A percentile compares a stretch with the other conserved stretches of the same genome.
Evolutionary conservation across 2,113 vertebrate species (phyloP).

Genomic region (Gobiocypris rarus): DNA sequence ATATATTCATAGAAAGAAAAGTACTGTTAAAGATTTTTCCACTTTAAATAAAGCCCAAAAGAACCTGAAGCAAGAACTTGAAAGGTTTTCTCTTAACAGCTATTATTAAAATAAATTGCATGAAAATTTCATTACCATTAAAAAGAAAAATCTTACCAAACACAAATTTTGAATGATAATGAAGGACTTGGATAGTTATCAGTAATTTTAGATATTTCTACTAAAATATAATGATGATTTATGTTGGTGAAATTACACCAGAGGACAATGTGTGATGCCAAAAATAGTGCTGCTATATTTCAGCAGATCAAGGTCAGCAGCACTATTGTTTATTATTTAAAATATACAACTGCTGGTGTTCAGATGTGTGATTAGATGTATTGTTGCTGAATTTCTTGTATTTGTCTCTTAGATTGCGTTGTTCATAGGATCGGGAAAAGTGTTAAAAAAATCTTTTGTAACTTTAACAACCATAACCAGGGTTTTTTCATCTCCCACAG

Average conservation of each 20-base stretch:
- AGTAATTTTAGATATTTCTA: background rate
- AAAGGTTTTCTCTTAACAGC: background rate
- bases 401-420: background rate
- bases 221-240: conserved; percentile 4
- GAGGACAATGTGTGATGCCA: background rate
- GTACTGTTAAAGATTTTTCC: background rate
- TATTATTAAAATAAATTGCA: background rate
- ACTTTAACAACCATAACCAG: background rate
- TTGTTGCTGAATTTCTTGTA: background rate
- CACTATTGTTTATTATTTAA: background rate
- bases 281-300: background rate
- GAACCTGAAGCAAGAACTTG: background rate
- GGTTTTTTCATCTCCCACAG: background rate
- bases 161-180: background rate
- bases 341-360: conserved; percentile 4
- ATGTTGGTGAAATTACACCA: background rate
- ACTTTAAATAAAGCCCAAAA: background rate
- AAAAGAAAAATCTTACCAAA: background rate
- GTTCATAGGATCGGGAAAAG: background rate
- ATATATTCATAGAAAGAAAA: background rate
- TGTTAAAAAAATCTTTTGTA: background rate
- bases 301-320: background rate
- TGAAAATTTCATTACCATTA: background rate
- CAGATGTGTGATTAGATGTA: conserved; percentile 4
- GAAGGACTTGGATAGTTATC: background rate